Evolutionary conservation across 2,888 invertebrate species (phyloP).

Genomic region (Lasioglossum zephyrum): DNA sequence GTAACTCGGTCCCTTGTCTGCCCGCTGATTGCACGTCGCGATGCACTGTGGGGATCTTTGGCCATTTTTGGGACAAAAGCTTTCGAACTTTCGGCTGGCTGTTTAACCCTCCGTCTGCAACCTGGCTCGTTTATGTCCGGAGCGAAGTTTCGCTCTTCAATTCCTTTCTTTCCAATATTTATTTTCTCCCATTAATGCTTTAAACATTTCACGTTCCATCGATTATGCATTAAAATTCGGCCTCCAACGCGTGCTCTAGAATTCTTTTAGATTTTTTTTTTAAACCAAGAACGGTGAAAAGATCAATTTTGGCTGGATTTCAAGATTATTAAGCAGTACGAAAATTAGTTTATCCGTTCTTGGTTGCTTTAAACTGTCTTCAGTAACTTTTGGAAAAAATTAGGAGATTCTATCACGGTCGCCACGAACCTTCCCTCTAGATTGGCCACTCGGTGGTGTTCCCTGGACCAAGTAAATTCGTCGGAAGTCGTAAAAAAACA

Average conservation of each 20-base stretch:
- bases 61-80: conserved; percentile 5
- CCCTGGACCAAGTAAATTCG: neutral
- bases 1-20: conserved; percentile 23
- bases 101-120: neutral
- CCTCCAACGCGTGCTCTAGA: too few species aligned
- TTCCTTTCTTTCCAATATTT: neutral
- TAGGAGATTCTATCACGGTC: neutral
- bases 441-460: neutral
- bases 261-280: too few species aligned
- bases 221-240: too few species aligned
- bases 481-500: neutral
- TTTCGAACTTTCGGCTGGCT: neutral
- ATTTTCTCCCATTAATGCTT: neutral
- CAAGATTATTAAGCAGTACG: neutral
- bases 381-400: neutral
- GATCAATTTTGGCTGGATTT: neutral
- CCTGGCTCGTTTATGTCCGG: too few species aligned
- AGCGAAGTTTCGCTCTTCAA: too few species aligned
- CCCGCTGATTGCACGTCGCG: neutral
- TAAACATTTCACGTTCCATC: neutral
- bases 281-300: too few species aligned
- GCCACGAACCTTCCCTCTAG: neutral
- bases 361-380: neutral
- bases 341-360: neutral
- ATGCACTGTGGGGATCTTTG: neutral